Conservation (phyloP, 2,888 invertebrate species). For the Pachliopta kotzebuea region DNA sequence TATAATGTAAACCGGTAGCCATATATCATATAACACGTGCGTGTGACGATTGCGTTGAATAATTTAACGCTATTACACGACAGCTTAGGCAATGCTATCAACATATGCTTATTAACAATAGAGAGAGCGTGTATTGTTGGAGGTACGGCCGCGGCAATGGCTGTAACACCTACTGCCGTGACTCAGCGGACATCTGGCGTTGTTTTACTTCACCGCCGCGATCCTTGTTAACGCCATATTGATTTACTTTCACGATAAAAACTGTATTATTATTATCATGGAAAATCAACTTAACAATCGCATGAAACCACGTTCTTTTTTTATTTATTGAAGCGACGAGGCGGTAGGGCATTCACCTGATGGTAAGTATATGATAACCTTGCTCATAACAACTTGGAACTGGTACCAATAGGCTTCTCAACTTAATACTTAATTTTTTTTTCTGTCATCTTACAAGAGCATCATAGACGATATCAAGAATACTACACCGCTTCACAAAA, state of each 20-base stretch:
- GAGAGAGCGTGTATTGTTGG: constrained; percentile 34
- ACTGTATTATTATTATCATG: neutral
- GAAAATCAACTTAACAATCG: neutral
- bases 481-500: constrained; percentile 4
- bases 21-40: constrained; percentile 33
- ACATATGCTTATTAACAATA: constrained; percentile 36
- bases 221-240: neutral
- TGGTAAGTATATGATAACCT: no score
- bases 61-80: constrained; percentile 29
- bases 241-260: constrained; percentile 1
- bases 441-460: neutral
- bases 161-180: constrained; percentile 58
- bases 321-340: no score
- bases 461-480: constrained; percentile 22
- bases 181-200: constrained; percentile 68
- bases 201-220: constrained; percentile 35
- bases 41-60: constrained; percentile 26
- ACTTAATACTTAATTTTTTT: neutral
- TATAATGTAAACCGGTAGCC: constrained; percentile 35
- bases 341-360: no score
- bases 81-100: constrained; percentile 24
- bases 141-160: constrained; percentile 44
- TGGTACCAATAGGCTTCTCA: no score
- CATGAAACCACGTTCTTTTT: no score
- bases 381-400: no score